Conservation (phyloP, 92 coral and sea anemone genomes). For the Siderastrea siderea region DNA sequence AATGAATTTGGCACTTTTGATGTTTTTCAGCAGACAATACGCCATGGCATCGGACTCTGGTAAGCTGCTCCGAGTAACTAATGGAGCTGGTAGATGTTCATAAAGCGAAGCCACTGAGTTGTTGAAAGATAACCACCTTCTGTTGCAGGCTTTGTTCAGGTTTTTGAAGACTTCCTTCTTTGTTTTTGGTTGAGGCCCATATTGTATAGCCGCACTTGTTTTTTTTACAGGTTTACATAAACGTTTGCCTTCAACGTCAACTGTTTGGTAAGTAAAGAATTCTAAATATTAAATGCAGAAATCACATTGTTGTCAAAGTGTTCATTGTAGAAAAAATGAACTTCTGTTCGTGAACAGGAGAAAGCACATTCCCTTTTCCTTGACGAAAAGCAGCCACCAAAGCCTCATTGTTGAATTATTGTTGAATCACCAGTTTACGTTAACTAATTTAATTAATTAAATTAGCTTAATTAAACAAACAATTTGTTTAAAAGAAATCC, state of each 20-base stretch:
- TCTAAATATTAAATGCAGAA: no score
- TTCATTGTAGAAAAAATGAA: no score
- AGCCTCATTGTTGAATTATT: conserved; percentile 14
- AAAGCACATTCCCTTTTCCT: conserved; percentile 11
- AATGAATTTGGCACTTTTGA: conserved; percentile 27
- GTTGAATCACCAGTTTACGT: no score
- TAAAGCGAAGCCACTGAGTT: conserved; percentile 26
- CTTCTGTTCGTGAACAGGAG: no score
- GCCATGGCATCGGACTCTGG: conserved; percentile 39
- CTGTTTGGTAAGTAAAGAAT: no score
- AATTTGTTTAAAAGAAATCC: no score
- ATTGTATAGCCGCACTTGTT: no score
- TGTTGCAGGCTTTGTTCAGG: conserved; percentile 49
- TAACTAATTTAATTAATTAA: no score
- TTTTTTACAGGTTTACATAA: no score
- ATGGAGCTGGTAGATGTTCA: conserved; percentile 33
- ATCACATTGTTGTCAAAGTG: no score
- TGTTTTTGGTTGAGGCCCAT: background rate
- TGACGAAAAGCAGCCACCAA: conserved; percentile 42
- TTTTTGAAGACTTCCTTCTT: conserved; percentile 29
- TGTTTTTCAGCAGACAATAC: conserved; percentile 36
- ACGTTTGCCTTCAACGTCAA: no score
- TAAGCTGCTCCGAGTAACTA: conserved; percentile 17
- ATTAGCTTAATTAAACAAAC: no score
- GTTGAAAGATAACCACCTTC: conserved; percentile 51